Percentiles rank a stretch among this genome's conserved stretches.
Conservation (phyloP, 2,113 vertebrate species). For the Caranx ignobilis region DNA sequence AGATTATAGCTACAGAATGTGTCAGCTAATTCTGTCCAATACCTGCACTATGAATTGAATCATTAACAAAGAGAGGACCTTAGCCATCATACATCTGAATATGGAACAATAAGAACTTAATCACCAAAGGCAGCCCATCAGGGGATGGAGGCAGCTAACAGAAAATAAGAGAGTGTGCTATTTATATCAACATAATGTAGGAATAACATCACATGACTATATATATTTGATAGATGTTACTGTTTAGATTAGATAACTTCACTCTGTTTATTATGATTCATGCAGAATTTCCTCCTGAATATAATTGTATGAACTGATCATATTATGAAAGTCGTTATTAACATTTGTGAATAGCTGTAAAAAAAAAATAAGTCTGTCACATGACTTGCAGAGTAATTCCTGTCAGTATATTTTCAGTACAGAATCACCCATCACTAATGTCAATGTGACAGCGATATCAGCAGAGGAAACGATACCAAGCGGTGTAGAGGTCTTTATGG, state of each 20-base stretch:
- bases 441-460: not conserved
- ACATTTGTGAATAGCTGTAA: too few species aligned
- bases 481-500: not conserved
- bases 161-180: not conserved
- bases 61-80: constrained; percentile 6
- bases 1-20: constrained; percentile 33
- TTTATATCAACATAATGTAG: too few species aligned
- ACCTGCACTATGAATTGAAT: constrained; percentile 9
- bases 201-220: too few species aligned
- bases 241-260: too few species aligned
- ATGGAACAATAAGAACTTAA: constrained; percentile 7
- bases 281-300: not conserved
- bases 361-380: not conserved
- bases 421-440: not conserved
- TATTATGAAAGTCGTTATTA: not conserved
- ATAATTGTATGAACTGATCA: not conserved
- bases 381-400: not conserved
- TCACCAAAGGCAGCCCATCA: constrained; percentile 24
- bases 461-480: not conserved
- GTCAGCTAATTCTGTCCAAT: constrained; percentile 27
- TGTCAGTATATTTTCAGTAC: not conserved
- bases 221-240: too few species aligned
- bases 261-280: not conserved
- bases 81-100: constrained; percentile 18
- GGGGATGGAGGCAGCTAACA: not conserved